phyloP scores from a whole-genome alignment of 1,140 invertebrate species.

The Drosophila yakuba region DNA sequence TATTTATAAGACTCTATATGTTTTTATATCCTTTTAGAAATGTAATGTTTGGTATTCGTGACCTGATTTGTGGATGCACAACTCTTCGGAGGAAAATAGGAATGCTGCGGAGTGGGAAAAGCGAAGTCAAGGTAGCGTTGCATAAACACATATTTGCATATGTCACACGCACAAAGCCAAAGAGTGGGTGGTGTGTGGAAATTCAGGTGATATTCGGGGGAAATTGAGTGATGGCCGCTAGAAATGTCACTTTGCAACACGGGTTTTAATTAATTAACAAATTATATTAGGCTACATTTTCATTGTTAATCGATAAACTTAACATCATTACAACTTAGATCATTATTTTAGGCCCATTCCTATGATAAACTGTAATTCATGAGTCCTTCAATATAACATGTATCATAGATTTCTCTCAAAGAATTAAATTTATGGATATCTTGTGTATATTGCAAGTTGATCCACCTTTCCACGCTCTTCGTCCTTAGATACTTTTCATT shows the following conservation, averaged over 20 bases:
- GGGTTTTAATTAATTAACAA: constrained; percentile 52
- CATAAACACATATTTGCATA: constrained; percentile 66
- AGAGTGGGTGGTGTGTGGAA: constrained; percentile 14
- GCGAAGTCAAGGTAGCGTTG: constrained; percentile 32
- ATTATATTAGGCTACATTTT: constrained; percentile 3
- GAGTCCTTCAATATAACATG: too few species aligned
- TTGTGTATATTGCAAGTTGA: background rate
- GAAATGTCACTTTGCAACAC: constrained; percentile 15
- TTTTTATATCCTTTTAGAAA: too few species aligned
- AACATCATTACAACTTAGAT: too few species aligned
- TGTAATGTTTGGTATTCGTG: background rate
- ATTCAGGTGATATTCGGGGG: background rate
- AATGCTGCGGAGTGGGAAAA: background rate
- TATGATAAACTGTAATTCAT: too few species aligned
- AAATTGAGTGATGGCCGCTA: constrained; percentile 37
- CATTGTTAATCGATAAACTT: too few species aligned
- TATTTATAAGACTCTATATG: too few species aligned
- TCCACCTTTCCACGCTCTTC: background rate
- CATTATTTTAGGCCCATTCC: too few species aligned
- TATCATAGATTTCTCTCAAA: background rate
- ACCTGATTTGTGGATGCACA: constrained; percentile 13
- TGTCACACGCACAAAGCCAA: constrained; percentile 60
- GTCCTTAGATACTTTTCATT: background rate
- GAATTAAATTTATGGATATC: background rate
- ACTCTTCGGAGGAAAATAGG: constrained; percentile 8